Base-by-base conservation (phyloP, 2,797 vertebrate genomes). In the Spatula versicolor region DNA sequence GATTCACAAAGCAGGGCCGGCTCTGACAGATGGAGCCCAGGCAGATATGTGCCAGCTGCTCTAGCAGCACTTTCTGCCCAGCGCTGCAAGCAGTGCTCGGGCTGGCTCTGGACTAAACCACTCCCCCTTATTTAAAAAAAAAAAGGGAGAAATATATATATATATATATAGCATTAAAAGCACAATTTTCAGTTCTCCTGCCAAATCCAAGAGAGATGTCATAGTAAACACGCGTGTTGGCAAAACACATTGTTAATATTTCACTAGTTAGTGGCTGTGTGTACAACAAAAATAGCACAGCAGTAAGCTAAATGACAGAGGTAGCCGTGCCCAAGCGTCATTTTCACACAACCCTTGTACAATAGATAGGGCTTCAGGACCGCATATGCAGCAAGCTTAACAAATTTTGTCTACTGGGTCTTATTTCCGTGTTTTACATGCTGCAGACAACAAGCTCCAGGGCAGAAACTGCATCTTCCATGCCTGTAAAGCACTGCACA, bases 1-100 rank as follows among this genome's bases (percentile, higher is more conserved):
- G 0, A 95, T 33, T 88, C 50, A 64, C 64, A 92, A 86, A 96
- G 92, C 85, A 64, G 80, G 72, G 92, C 73, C 1, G n/a, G 52
- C 83, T 78, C 82, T 90, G 93, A 95, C 96, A 96, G 95, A 97
- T 95, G 94, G 94, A 85, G 95, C 71, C 83, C 86, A 52, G 50
- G 33, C 93, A 92, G 93, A 64, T 71, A 83, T 7, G 30, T 59
- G 90, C 95, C 96, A 97, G 93, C 83, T 97, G 91, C 94, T 96
- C 93, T 37, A 91, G 85, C 37, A 76, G 63, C 33, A 23, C 85
- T 86, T 96, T 92, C 78, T 80, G 69, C 64, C 88, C 91, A 83
- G n/a, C 56, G 50, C 83, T 95, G 74, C 79, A 75, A 93, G 81
- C 28, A 59, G 26, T 23, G 13, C 22, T 91, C 77, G 33, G 12